Conservation (phyloP, 2,797 vertebrate genomes). For the Centroberyx gerrardi region DNA sequence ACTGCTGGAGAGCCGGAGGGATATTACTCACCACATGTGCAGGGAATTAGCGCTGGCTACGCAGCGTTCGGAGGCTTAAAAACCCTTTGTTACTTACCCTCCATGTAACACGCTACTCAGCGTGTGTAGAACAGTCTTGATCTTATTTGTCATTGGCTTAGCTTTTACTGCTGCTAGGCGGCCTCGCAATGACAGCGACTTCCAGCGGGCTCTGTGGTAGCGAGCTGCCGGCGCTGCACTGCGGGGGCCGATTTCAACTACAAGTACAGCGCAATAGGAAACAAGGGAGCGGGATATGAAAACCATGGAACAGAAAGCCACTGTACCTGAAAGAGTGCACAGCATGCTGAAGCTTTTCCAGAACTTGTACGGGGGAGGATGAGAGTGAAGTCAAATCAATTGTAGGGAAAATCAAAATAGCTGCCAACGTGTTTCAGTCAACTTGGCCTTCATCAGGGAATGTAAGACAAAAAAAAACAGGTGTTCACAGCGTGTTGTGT, state of each 20-base stretch:
- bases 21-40: conserved; percentile 74
- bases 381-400: conserved; percentile 6
- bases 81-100: conserved; percentile 58
- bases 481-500: no score
- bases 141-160: conserved; percentile 65
- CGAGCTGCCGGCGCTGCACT: conserved; percentile 43
- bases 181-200: conserved; percentile 36
- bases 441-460: no score
- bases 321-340: conserved; percentile 25
- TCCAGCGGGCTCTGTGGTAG: conserved; percentile 35
- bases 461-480: no score
- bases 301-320: conserved; percentile 52
- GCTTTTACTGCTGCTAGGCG: conserved; percentile 44
- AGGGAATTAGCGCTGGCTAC: conserved; percentile 68
- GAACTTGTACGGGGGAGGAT: conserved; percentile 32
- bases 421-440: no score
- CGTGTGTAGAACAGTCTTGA: conserved; percentile 41
- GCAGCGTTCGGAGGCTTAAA: conserved; percentile 52
- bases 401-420: no score
- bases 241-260: conserved; percentile 35
- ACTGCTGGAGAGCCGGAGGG: conserved; percentile 61
- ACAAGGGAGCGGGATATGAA: conserved; percentile 10
- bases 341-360: conserved; percentile 27
- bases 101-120: conserved; percentile 50
- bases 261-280: conserved; percentile 12